Base-by-base conservation (phyloP, 2,113 vertebrate genomes). In the Callaeas wilsoni region DNA sequence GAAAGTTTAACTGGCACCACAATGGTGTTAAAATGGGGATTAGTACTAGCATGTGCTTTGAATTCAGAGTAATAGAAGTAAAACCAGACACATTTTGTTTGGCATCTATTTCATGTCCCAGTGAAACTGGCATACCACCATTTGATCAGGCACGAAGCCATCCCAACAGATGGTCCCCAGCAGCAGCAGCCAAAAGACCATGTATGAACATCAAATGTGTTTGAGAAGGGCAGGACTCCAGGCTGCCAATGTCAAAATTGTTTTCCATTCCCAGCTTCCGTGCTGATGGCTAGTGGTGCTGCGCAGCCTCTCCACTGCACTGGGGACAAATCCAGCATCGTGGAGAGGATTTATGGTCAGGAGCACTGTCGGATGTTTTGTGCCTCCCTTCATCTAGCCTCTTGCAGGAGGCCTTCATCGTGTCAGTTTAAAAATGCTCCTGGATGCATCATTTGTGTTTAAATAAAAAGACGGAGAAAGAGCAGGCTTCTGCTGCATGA, bases 181-280 rank as follows among this genome's bases (percentile, higher is more conserved):
- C 85, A 92, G 84, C 97, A 97, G 97, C 97, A 96, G 97, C 98
- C 98, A 98, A 98, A 94, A 97, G 97, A 95, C 97, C 97, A 97
- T 97, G 98, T 97, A 97, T 97, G 97, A 98, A 97, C 97, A 98
- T 97, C 97, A 98, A 97, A 97, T 95, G 97, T 97, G 97, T 94
- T 96, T 94, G 94, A 88, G 85, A 70, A 96, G 96, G 97, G 97
- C 97, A 59, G 39, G 50, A 95, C 92, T 96, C 97, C 97, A 98
- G 97, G 91, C 84, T 91, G 97, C 35, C 83, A 96, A 96, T 97
- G 97, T 94, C 78, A 75, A 98, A 98, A 98, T 87, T 97, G 93
- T 97, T 98, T 98, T 98, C 97, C 97, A 97, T 94, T 96, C 96
- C 94, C 90, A 94, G 93, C 92, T 97, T 92, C 91, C 27, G 27